Conservation (phyloP, 1,140 invertebrate genomes). For the Trachymyrmex cornetzi region DNA sequence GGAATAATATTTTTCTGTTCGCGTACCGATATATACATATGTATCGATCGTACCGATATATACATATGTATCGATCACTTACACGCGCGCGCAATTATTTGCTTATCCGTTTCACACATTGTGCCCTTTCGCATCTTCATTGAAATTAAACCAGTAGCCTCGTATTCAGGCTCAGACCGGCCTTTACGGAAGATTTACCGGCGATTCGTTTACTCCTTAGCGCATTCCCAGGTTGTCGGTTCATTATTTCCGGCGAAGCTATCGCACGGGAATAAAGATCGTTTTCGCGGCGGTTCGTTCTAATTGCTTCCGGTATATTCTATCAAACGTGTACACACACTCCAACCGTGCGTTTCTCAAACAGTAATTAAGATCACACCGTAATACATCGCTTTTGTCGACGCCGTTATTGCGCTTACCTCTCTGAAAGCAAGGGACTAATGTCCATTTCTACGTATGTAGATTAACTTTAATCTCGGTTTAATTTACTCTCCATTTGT, state of each 20-base stretch:
- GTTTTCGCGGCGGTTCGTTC: conserved; percentile 27
- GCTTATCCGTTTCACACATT: conserved; percentile 36
- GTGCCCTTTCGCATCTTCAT: neutral
- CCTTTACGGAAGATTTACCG: conserved; percentile 33
- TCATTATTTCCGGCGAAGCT: conserved; percentile 41
- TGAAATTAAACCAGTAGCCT: conserved; percentile 23
- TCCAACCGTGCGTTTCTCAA: neutral
- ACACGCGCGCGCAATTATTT: conserved; percentile 8
- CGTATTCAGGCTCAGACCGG: neutral
- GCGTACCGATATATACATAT: neutral
- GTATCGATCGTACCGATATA: neutral
- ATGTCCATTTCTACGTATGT: too few relatives aligned
- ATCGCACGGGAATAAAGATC: conserved; percentile 18
- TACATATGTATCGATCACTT: neutral
- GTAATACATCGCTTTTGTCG: conserved; percentile 13
- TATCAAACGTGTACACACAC: neutral
- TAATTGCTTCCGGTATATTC: conserved; percentile 52
- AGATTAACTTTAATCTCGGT: too few relatives aligned
- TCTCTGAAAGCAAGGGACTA: neutral
- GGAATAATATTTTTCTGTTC: too few relatives aligned
- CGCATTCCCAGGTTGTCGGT: conserved; percentile 32
- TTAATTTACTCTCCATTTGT: too few relatives aligned
- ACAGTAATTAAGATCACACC: conserved; percentile 40
- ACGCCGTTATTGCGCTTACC: neutral
- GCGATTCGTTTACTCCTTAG: conserved; percentile 23